Conservation (phyloP, 1,140 invertebrate species). For the Ceratina calcarata region DNA sequence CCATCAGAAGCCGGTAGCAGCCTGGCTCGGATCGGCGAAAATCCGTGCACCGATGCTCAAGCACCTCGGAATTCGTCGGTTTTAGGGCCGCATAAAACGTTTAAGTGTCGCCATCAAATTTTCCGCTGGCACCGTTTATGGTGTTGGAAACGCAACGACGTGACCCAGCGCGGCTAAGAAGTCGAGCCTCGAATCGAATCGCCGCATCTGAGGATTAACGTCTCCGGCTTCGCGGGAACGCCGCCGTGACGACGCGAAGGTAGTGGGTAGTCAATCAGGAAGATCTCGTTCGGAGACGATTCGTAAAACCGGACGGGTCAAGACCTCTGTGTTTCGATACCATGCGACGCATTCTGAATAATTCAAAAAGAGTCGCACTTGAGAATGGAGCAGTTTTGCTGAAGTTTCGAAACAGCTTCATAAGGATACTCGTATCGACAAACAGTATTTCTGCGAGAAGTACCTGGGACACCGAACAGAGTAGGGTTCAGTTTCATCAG, state of each 20-base stretch:
- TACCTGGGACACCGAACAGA: too few relatives aligned
- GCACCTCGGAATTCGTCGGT: neutral
- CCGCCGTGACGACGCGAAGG: neutral
- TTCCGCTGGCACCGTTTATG: constrained; percentile 35
- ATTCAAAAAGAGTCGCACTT: too few relatives aligned
- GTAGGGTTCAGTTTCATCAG: too few relatives aligned
- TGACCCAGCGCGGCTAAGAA: neutral
- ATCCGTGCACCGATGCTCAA: constrained; percentile 15
- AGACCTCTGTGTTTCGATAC: too few relatives aligned
- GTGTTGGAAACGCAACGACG: neutral
- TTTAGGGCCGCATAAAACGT: constrained; percentile 42
- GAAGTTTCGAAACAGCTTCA: too few relatives aligned
- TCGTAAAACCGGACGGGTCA: neutral
- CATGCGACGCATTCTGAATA: too few relatives aligned
- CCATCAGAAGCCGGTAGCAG: neutral
- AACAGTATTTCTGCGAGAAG: too few relatives aligned
- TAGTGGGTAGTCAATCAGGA: neutral
- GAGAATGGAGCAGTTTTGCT: too few relatives aligned
- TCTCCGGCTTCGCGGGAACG: neutral
- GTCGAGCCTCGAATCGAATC: constrained; percentile 16
- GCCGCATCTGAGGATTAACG: constrained; percentile 7
- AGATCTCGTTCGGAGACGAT: neutral
- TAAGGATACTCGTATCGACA: too few relatives aligned
- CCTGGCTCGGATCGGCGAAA: neutral
- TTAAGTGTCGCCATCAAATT: constrained; percentile 43